Base-by-base conservation (phyloP, 2,888 invertebrate species). In the Parthenolecanium corni region DNA sequence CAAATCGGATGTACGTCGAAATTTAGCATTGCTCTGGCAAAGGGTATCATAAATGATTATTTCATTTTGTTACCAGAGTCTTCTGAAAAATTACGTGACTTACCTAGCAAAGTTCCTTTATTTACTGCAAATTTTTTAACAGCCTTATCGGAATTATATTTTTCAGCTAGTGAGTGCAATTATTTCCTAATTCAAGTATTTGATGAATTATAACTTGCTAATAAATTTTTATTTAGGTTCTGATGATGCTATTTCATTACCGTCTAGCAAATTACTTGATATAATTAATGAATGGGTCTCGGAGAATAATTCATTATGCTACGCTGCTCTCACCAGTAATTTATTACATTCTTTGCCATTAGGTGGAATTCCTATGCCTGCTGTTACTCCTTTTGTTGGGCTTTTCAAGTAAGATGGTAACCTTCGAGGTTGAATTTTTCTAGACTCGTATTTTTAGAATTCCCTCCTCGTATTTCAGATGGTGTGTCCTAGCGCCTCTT, bases 91-190 rank as follows among this genome's bases (percentile, higher is more conserved):
- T 77, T 92, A 5, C 82, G 82, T 69, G 80, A 81, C 18, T 74
- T 92, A 14, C 89, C 91, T 0, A 78, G 78, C 67, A 80, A 86
- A 1, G 87, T 88, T 0, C 86, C 89, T 1, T 82, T 89, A 71
- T 92, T 93, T 75, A 85, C 89, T 1, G 86, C 91, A 0, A 90
- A 90, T 75, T 85, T 92, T 70, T 81, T 92, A 70, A 88, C 91
- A 0, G 86, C 90, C 0, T 82, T 89, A 11, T 84, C 89, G 0
- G 87, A 89, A 71, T 78, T 89, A 62, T 69, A 69, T 65, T 66
- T 65, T 51, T 56, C 64, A 38, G 65, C 57, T 24, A 65, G 67
- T 68, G 61, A 46, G n/a, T 38, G 9, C 23, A 36, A 25, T 21
- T 23, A 31, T 31, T 4, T 6, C 31, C 9, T 31, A 31, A n/a